Conservation (phyloP, 2,888 invertebrate genomes). For the Idaea biselata region DNA sequence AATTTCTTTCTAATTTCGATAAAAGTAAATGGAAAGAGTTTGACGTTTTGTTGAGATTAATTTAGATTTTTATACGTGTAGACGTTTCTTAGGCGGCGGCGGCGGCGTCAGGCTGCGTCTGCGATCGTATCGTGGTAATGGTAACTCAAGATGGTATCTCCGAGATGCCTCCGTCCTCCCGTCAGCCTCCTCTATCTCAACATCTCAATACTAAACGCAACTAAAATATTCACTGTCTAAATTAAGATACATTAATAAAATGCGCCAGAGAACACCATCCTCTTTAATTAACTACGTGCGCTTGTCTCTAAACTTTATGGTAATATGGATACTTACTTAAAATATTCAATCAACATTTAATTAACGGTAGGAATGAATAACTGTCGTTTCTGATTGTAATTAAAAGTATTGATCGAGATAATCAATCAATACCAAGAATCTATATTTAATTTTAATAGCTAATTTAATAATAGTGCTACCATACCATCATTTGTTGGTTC, state of each 20-base stretch:
- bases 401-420: conserved; percentile 29
- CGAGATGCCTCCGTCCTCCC: conserved; percentile 38
- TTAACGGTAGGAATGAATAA: conserved; percentile 34
- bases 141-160: conserved; percentile 52
- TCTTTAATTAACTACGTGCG: conserved; percentile 49
- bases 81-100: conserved; percentile 37
- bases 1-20: not conserved
- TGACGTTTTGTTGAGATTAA: conserved; percentile 39
- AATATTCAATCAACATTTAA: conserved; percentile 32
- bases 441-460: not conserved
- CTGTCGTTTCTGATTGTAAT: conserved; percentile 20
- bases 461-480: not conserved
- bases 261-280: conserved; percentile 36
- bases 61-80: conserved; percentile 59
- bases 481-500: too few species aligned
- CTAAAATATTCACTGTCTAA: conserved; percentile 54
- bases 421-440: not conserved
- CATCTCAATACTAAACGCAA: conserved; percentile 51
- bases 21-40: conserved; percentile 27
- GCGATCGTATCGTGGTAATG: conserved; percentile 17
- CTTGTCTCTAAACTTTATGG: conserved; percentile 36
- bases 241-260: conserved; percentile 53
- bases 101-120: conserved; percentile 36
- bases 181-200: conserved; percentile 43
- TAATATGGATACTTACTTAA: conserved; percentile 34